Base-by-base conservation (phyloP, 2,113 vertebrate species). In the Noturus placidus region DNA sequence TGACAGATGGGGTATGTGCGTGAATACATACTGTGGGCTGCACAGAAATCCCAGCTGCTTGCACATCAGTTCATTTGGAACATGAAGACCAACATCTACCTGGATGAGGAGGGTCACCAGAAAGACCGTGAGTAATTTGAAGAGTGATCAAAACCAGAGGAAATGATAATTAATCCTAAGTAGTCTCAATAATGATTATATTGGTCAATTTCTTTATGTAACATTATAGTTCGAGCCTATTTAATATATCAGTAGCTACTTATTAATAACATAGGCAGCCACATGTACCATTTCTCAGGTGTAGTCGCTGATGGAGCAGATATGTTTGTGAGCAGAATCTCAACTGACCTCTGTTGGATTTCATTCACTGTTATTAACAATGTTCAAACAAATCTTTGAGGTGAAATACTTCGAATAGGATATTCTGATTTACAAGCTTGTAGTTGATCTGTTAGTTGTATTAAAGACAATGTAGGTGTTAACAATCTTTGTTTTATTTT, bases 41-140 rank as follows among this genome's bases (percentile, higher is more conserved):
- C 98, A 0, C 95, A 98, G 92, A 98, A 96, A 92, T 99, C 98
- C 57, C 98, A 99, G 95, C 97, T 99, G 0, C 94, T 99, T 89
- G 98, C 98, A 10, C 98, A 99, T 89, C 98, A 99, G 46, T 99
- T 99, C 92, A 99, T 99, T 93, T 99, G 98, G 98, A 99, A 99
- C 94, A 99, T 99, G 98, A 99, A 99, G 93, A 99, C 98, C 42
- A 99, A 99, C 94, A 97, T 99, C 93, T 99, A 94, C 92, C 69
- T 98, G 91, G 98, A 99, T 35, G 98, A 99, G 84, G 98, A 99
- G 90, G 98, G 93, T 17, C 97, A 97, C 90, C 97, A 98, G 87
- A 99, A 99, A 90, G 98, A 99, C 84, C 97, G 98, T 99, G 92
- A 97, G 97, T 96, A 63, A 79, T 42, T 42, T 19, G 33, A 4